Percentiles rank a stretch among this genome's conserved stretches.
Conservation (phyloP, 2,113 vertebrate genomes). For the Boleophthalmus pectinirostris region DNA sequence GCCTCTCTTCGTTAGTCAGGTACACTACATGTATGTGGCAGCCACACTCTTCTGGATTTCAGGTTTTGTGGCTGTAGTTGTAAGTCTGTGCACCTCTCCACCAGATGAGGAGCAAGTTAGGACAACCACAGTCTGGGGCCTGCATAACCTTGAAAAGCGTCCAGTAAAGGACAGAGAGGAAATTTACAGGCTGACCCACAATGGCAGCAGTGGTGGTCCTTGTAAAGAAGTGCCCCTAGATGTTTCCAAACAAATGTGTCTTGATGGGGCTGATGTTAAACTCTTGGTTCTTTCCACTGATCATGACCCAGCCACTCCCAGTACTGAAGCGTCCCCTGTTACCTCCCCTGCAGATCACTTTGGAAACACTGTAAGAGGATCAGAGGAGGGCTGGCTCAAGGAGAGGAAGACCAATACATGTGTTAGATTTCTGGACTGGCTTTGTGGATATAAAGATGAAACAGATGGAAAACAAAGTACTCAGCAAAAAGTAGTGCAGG, state of each 20-base stretch:
- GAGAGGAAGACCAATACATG: slow-evolving; percentile 59
- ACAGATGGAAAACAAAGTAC: slow-evolving; percentile 57
- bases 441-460: slow-evolving; percentile 84
- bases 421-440: slow-evolving; percentile 83
- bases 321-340: slow-evolving; percentile 83
- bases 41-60: slow-evolving; percentile 93
- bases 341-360: slow-evolving; percentile 84
- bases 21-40: slow-evolving; percentile 98
- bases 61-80: slow-evolving; percentile 83
- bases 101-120: slow-evolving; percentile 84
- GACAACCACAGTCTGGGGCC: slow-evolving; percentile 91
- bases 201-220: slow-evolving; percentile 53
- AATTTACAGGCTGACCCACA: slow-evolving; percentile 76
- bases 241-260: slow-evolving; percentile 82
- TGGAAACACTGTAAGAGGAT: slow-evolving; percentile 77
- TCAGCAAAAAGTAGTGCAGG: slow-evolving; percentile 72
- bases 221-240: slow-evolving; percentile 82
- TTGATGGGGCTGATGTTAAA: slow-evolving; percentile 83
- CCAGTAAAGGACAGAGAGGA: slow-evolving; percentile 68
- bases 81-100: slow-evolving; percentile 90
- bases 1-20: slow-evolving; percentile 83
- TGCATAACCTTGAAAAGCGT: slow-evolving; percentile 66
- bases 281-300: slow-evolving; percentile 84
- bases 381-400: slow-evolving; percentile 64
- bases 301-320: slow-evolving; percentile 75